phyloP scores from a whole-genome alignment of 2,888 invertebrate species.

The Erynnis tages region DNA sequence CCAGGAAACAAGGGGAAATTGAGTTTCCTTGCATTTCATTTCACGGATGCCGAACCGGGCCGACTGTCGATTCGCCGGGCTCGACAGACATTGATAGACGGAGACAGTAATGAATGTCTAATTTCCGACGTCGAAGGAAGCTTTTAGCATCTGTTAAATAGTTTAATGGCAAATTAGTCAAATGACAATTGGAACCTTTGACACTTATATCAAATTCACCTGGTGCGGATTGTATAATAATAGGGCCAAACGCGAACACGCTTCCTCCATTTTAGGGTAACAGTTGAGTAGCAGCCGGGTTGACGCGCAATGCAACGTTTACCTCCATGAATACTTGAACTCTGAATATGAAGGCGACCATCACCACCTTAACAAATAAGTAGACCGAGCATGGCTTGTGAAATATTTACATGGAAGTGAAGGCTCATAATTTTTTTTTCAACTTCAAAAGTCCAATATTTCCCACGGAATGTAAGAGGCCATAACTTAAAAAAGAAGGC shows the following conservation, averaged over 20 bases:
- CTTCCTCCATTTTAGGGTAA: constrained; percentile 52
- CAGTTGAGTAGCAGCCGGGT: constrained; percentile 44
- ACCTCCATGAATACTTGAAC: neutral
- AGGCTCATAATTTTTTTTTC: too few relatives aligned
- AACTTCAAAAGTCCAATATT: too few relatives aligned
- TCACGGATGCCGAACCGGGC: constrained; percentile 42
- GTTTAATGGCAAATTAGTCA: constrained; percentile 1
- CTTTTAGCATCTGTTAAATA: constrained; percentile 23
- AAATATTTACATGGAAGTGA: too few relatives aligned
- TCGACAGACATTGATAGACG: neutral
- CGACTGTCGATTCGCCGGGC: constrained; percentile 38
- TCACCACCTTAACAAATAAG: too few relatives aligned
- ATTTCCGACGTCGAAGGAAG: too few relatives aligned
- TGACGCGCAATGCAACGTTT: constrained; percentile 23
- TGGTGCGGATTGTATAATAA: neutral
- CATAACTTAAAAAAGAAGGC: too few relatives aligned
- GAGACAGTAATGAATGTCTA: neutral
- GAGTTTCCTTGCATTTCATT: constrained; percentile 55
- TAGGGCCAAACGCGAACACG: constrained; percentile 38
- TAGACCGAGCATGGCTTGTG: too few relatives aligned
- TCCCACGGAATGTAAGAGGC: too few relatives aligned
- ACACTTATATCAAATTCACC: neutral
- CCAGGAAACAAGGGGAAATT: constrained; percentile 56
- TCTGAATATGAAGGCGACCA: too few relatives aligned
- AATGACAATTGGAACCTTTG: neutral